Evolutionary conservation across 2,113 vertebrate species (phyloP), one percentile per base, ranked within the genome.

Genomic region (Urocolius indicus): DNA sequence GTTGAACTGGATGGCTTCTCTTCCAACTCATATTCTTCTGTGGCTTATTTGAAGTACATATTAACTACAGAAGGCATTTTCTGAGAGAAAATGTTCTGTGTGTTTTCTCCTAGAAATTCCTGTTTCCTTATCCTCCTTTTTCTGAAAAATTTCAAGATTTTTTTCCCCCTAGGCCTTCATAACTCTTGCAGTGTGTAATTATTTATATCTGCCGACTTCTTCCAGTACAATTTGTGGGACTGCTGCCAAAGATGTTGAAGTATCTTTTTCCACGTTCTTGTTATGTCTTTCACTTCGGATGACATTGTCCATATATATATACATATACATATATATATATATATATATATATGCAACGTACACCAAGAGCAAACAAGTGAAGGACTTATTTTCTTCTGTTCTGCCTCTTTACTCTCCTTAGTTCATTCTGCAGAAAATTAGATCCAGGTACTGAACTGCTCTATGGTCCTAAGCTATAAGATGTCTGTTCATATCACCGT

Each of bases 161-260:
- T n/a, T 46, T 30, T 16, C 75, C 89, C 36, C 29, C 29, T 16
- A 58, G 85, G 88, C 75, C 79, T 71, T 86, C 90, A 59, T 92
- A 93, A 92, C 72, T 95, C 79, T 63, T 55, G 65, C 1, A 7
- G 58, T 82, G 75, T 91, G 84, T 91, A 8, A 84, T 72, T 51
- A 93, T 78, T 93, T 97, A 75, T 83, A 96, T 88, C 72, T 91
- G 67, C 75, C 80, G 62, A 76, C 59, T 90, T 67, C 78, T 90
- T 85, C 73, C 63, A 62, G 74, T 77, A 82, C 41, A 41, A 6
- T 82, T 82, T 63, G 54, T 93, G 91, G 96, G 89, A 83, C 2
- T 30, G 67, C 91, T 95, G 94, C 91, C 94, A 97, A 85, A 94
- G 74, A 87, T 67, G 78, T 46, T 95, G 94, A 91, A 84, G 74